phyloP scores from a whole-genome alignment of 1,140 invertebrate species.

The Leptonema lineaticorne region DNA sequence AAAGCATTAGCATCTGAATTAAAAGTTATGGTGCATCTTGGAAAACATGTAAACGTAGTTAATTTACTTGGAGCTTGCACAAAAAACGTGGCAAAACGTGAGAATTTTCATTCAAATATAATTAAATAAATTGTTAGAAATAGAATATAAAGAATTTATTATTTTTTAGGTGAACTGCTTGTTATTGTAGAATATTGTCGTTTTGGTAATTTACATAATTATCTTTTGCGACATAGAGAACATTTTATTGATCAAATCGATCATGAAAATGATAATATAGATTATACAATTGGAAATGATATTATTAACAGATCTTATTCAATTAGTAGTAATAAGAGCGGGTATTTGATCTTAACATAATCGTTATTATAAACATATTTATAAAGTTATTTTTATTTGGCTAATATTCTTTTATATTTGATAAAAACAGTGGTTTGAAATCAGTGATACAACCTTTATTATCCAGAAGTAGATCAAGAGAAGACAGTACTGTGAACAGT shows the following conservation, averaged over 20 bases:
- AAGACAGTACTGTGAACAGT: slow-evolving; percentile 44
- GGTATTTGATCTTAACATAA: too few species aligned
- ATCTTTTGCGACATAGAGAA: slow-evolving; percentile 73
- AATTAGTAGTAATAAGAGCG: slow-evolving; percentile 57
- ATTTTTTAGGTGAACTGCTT: slow-evolving; percentile 76
- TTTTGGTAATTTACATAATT: slow-evolving; percentile 87
- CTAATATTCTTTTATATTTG: too few species aligned
- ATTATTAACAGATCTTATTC: slow-evolving; percentile 57
- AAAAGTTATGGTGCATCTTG: slow-evolving; percentile 94
- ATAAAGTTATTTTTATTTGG: too few species aligned
- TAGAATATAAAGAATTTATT: too few species aligned
- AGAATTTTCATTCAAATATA: too few species aligned
- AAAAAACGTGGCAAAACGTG: slow-evolving; percentile 86
- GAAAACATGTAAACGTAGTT: slow-evolving; percentile 92
- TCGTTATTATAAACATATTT: too few species aligned
- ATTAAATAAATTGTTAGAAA: too few species aligned
- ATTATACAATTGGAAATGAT: slow-evolving; percentile 62
- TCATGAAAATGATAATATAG: slow-evolving; percentile 63
- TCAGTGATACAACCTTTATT: slow-evolving; percentile 24
- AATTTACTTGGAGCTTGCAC: slow-evolving; percentile 93
- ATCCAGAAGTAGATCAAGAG: slow-evolving; percentile 34
- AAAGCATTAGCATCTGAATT: slow-evolving; percentile 85
- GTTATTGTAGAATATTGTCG: slow-evolving; percentile 92
- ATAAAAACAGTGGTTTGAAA: slow-evolving; percentile 14
- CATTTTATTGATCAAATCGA: slow-evolving; percentile 82